Evolutionary conservation across 2,797 vertebrate species (phyloP).

Genomic region (Pitangus sulphuratus): DNA sequence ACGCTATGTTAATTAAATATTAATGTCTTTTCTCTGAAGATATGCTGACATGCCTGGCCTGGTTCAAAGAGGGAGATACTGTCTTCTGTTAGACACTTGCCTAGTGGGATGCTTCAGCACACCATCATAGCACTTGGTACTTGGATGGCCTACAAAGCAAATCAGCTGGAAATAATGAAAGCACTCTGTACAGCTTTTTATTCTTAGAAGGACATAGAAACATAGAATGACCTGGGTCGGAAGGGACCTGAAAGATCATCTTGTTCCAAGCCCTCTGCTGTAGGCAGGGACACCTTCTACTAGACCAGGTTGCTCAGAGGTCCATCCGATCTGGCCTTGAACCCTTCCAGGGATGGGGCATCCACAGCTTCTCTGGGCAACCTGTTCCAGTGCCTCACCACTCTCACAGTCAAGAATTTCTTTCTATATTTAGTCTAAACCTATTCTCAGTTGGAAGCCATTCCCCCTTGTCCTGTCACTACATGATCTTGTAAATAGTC

Average conservation of each 20-base stretch:
- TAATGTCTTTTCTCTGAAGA: neutral
- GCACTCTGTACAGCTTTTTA: fast-evolving
- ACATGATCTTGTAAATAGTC: neutral
- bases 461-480: fast-evolving
- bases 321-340: too few species aligned
- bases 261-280: fast-evolving
- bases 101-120: neutral
- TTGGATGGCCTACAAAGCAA: neutral
- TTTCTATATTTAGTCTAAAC: neutral
- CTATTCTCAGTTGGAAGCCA: neutral
- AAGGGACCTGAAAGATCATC: neutral
- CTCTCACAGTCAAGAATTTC: neutral
- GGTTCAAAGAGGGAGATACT: neutral
- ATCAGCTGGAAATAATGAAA: neutral
- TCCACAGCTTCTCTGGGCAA: neutral
- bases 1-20: neutral
- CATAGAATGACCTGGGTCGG: neutral
- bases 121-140: neutral
- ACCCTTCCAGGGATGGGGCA: neutral
- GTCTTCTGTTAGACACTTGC: neutral
- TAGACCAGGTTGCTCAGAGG: neutral
- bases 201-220: neutral
- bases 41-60: neutral
- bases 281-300: fast-evolving
- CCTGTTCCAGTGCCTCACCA: fast-evolving